A percentile compares a stretch with the other conserved stretches of the same genome.
Evolutionary conservation across 2,888 invertebrate genomes (phyloP).

Genomic region (Bruchidius siliquastri): DNA sequence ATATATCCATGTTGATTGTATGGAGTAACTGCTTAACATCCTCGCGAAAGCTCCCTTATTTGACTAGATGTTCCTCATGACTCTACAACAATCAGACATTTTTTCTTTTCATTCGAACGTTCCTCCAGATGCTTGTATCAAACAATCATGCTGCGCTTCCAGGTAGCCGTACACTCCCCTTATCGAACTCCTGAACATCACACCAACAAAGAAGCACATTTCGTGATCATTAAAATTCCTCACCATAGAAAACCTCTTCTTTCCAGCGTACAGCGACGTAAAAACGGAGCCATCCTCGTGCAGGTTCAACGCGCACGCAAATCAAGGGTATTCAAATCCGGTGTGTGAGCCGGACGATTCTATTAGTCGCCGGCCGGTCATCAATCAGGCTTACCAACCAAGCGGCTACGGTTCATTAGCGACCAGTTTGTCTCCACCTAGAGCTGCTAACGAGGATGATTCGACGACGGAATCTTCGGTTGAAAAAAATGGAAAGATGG

Average conservation of each 20-base stretch:
- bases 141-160: neutral
- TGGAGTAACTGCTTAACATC: too few relatives aligned
- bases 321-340: slow-evolving; percentile 23
- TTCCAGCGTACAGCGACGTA: slow-evolving; percentile 5
- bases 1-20: too few relatives aligned
- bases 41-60: too few relatives aligned
- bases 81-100: too few relatives aligned
- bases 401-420: slow-evolving; percentile 32
- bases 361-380: slow-evolving; percentile 28
- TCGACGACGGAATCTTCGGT: slow-evolving; percentile 3
- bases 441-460: slow-evolving; percentile 14
- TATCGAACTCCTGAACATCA: neutral
- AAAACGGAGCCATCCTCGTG: slow-evolving; percentile 28
- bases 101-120: neutral
- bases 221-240: neutral
- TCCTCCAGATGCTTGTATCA: neutral
- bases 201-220: neutral
- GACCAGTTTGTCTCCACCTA: slow-evolving; percentile 24
- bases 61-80: too few relatives aligned
- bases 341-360: slow-evolving; percentile 29
- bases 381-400: slow-evolving; percentile 28
- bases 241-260: neutral
- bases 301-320: slow-evolving; percentile 14
- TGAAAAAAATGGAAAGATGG: slow-evolving; percentile 4
- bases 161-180: neutral